phyloP scores from a whole-genome alignment of 2,797 vertebrate genomes.

The Acrocephalus scirpaceus region DNA sequence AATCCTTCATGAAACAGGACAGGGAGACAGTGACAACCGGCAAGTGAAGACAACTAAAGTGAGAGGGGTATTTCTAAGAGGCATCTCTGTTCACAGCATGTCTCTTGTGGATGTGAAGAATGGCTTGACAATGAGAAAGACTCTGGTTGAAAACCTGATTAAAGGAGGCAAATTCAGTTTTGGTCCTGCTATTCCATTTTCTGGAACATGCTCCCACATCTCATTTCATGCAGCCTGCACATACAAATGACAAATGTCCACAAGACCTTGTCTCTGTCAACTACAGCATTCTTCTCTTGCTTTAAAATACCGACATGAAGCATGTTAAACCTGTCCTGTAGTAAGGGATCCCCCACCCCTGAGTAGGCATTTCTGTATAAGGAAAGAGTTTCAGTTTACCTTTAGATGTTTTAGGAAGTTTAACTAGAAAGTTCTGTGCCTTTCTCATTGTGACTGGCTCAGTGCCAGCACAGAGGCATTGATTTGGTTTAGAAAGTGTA shows the following conservation, averaged over 20 bases:
- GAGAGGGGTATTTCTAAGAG: neutral
- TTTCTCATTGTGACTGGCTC: too few species aligned
- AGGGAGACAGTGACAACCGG: neutral
- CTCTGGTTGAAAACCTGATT: neutral
- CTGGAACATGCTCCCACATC: neutral
- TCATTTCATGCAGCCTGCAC: neutral
- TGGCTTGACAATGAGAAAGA: neutral
- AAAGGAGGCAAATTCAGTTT: neutral
- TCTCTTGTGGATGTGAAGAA: neutral
- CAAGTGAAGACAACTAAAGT: neutral
- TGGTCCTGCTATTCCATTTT: neutral
- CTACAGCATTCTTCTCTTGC: neutral
- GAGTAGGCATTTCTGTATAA: too few species aligned
- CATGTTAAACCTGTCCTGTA: neutral
- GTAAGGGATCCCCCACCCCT: too few species aligned
- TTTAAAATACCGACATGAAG: neutral
- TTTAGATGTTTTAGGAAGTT: too few species aligned
- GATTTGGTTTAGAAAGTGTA: too few species aligned
- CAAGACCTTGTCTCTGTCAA: neutral
- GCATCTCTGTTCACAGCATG: neutral
- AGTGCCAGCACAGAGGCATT: too few species aligned
- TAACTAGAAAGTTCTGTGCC: too few species aligned
- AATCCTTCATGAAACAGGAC: constrained; percentile 30
- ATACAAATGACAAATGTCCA: accelerated
- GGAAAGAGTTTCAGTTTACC: too few species aligned